phyloP scores from a whole-genome alignment of 2,113 vertebrate species.

The Macquaria ambigua region DNA sequence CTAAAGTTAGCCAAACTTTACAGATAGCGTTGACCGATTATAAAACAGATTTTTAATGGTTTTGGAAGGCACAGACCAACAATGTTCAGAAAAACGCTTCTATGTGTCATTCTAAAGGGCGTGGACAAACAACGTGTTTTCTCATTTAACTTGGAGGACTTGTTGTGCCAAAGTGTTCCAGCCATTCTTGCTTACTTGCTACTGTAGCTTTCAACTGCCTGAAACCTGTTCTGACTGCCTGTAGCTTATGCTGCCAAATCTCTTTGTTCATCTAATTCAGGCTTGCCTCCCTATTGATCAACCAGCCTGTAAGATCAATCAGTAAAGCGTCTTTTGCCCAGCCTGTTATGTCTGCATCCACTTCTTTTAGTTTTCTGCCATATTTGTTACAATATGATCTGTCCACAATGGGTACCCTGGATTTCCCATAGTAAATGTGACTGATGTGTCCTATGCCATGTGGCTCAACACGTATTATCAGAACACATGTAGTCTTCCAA shows the following conservation, averaged over 20 bases:
- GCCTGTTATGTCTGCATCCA: background rate
- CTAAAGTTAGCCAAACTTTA: background rate
- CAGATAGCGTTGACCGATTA: too few relatives aligned
- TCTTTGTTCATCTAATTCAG: background rate
- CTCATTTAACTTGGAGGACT: background rate
- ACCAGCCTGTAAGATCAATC: background rate
- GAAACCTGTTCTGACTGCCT: background rate
- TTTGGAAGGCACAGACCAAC: background rate
- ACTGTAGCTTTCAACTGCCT: background rate
- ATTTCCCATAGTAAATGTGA: background rate
- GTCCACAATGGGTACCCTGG: background rate
- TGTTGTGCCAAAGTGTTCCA: background rate
- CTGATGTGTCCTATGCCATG: background rate
- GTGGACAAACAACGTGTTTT: background rate
- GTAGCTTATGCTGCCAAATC: background rate
- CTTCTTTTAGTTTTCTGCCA: background rate
- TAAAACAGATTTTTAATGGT: too few relatives aligned
- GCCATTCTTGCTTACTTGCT: background rate
- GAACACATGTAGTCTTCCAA: constrained; percentile 1
- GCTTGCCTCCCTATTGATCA: background rate
- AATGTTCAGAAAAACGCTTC: too few relatives aligned
- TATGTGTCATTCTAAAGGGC: background rate
- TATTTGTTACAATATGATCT: background rate
- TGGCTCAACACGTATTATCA: background rate
- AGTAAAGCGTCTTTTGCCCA: background rate